These are phyloP conservation scores for Halcyon smyrnensis DNA, from an alignment of 2,797 vertebrate species.

Conservation along the genomic window DNA sequence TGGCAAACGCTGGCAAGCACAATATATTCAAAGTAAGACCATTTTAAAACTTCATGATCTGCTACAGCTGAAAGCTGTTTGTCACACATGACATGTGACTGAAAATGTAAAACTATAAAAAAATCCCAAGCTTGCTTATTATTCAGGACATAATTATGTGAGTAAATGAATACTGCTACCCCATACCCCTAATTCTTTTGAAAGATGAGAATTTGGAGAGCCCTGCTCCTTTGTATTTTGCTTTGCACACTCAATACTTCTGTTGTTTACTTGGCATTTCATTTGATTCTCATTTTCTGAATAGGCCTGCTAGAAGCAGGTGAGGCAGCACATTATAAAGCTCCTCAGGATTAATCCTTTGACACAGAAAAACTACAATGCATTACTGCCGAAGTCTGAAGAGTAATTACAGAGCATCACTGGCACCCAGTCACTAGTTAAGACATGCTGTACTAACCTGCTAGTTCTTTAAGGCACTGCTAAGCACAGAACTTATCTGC, in stretches of 20 bases:
- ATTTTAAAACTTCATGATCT: background rate
- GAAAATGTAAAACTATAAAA: background rate
- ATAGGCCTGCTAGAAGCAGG: background rate
- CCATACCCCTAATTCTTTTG: rapidly evolving
- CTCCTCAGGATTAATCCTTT: background rate
- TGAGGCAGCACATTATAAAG: background rate
- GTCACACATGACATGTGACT: rapidly evolving
- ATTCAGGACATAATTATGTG: background rate
- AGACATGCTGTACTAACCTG: background rate
- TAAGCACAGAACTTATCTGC: background rate
- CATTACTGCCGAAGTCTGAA: background rate
- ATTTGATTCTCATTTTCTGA: background rate
- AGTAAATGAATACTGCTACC: rapidly evolving
- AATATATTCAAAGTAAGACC: background rate
- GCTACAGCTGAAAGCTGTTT: background rate
- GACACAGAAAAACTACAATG: background rate
- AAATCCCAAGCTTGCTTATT: background rate
- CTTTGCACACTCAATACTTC: background rate
- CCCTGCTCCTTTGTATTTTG: background rate
- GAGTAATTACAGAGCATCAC: background rate
- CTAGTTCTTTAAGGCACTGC: background rate
- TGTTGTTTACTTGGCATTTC: background rate
- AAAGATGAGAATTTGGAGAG: background rate
- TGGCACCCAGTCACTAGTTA: background rate
- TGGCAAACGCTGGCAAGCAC: background rate